Percentiles rank a stretch among this genome's conserved stretches.
These are phyloP conservation scores for Miniopterus natalensis DNA, from an alignment of 2,113 vertebrate genomes.

Conservation along the genomic window DNA sequence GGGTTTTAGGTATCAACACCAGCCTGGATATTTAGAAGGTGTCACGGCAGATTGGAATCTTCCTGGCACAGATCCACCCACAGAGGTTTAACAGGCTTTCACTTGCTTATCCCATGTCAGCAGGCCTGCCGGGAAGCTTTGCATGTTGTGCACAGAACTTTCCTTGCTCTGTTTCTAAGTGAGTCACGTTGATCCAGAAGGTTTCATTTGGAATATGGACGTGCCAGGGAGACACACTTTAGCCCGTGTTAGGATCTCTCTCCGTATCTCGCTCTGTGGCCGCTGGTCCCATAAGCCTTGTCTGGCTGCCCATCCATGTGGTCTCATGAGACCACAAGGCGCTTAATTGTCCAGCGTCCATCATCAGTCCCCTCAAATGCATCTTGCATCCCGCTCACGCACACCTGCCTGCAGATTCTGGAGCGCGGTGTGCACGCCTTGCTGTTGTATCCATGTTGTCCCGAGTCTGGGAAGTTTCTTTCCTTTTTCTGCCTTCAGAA, in stretches of 20 bases:
- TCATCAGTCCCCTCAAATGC: background rate
- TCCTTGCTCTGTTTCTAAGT: background rate
- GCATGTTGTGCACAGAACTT: background rate
- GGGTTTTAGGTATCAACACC: background rate
- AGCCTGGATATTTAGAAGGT: background rate
- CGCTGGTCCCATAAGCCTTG: background rate
- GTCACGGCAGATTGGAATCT: background rate
- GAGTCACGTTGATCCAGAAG: background rate
- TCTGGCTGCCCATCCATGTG: background rate
- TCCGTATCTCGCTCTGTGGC: too few relatives aligned
- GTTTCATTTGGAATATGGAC: background rate
- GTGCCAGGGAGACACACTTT: background rate
- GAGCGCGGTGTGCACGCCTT: background rate
- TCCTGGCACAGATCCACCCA: background rate
- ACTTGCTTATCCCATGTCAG: background rate
- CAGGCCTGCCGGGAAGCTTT: background rate
- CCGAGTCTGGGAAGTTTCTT: background rate
- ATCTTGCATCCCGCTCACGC: rapidly evolving
- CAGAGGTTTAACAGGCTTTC: background rate
- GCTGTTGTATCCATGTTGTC: background rate
- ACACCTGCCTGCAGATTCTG: background rate
- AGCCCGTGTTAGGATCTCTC: background rate
- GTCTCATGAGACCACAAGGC: background rate
- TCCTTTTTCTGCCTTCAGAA: background rate
- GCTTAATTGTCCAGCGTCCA: background rate